These are phyloP conservation scores for Dendrocincla tyrannina DNA, from an alignment of 2,797 vertebrate species.

Conservation along the genomic window DNA sequence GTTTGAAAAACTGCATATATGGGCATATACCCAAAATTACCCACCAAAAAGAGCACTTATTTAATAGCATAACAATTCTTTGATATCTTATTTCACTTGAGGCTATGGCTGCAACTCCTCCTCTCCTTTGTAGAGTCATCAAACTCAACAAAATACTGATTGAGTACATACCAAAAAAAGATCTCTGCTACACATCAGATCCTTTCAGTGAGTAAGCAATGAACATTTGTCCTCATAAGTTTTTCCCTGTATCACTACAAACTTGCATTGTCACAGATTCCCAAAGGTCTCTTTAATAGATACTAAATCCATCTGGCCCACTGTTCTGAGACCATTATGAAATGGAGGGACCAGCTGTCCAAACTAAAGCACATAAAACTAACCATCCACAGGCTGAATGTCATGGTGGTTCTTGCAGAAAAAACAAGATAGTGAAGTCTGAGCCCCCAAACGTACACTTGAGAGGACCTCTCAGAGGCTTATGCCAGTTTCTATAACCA, in stretches of 20 bases:
- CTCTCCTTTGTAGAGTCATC: background rate
- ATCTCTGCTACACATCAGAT: background rate
- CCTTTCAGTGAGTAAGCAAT: background rate
- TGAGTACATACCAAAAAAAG: background rate
- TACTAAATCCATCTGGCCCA: background rate
- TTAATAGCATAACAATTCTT: background rate
- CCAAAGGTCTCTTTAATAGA: background rate
- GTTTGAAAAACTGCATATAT: background rate
- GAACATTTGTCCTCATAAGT: background rate
- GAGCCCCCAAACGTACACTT: accelerated
- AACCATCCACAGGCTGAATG: background rate
- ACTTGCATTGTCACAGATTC: background rate
- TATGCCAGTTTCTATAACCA: background rate
- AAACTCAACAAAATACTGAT: background rate
- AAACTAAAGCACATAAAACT: background rate
- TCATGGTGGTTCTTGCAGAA: background rate
- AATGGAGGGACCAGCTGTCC: conserved; percentile 8
- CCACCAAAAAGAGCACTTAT: background rate
- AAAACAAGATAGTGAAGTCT: background rate
- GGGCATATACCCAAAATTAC: background rate
- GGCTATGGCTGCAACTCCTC: background rate
- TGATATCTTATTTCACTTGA: background rate
- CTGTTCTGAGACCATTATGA: background rate
- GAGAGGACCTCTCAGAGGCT: background rate
- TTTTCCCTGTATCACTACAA: background rate